Evolutionary conservation across 2,113 vertebrate species (phyloP).

Genomic region (Nettapus auritus): DNA sequence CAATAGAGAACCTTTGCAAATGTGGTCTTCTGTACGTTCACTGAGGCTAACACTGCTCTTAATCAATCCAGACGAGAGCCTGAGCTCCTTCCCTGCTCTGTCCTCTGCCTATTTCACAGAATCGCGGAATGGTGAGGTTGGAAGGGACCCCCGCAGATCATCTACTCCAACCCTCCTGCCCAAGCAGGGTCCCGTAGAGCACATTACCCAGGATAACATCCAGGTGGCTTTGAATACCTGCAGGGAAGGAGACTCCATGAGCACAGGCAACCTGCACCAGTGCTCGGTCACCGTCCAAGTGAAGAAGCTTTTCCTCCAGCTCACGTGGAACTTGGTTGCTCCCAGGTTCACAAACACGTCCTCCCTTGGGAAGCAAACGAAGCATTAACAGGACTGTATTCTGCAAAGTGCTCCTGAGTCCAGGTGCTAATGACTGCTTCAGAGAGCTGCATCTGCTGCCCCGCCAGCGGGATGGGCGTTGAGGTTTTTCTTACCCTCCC

Average conservation of each 20-base stretch:
- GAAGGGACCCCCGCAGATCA: too few relatives aligned
- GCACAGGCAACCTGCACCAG: too few relatives aligned
- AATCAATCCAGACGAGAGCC: background rate
- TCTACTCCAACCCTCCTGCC: too few relatives aligned
- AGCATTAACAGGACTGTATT: background rate
- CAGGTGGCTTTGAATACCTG: too few relatives aligned
- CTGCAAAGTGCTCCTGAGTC: background rate
- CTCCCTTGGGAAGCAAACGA: background rate
- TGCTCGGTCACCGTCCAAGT: too few relatives aligned
- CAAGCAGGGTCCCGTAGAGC: too few relatives aligned
- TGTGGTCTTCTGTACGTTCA: background rate
- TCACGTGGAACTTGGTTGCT: too few relatives aligned
- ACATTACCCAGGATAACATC: too few relatives aligned
- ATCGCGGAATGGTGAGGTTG: too few relatives aligned
- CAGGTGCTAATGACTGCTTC: background rate
- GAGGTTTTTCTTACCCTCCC: background rate
- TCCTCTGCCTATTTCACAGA: background rate
- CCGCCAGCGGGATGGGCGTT: background rate
- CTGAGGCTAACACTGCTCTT: background rate
- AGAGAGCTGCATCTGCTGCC: background rate
- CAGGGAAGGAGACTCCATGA: too few relatives aligned
- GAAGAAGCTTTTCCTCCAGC: too few relatives aligned
- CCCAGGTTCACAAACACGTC: background rate
- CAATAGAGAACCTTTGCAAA: background rate
- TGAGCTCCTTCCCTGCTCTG: background rate